Percentiles rank a stretch among this genome's conserved stretches.
These are phyloP conservation scores for Morus bassanus DNA, from an alignment of 2,797 vertebrate species.

Conservation along the genomic window DNA sequence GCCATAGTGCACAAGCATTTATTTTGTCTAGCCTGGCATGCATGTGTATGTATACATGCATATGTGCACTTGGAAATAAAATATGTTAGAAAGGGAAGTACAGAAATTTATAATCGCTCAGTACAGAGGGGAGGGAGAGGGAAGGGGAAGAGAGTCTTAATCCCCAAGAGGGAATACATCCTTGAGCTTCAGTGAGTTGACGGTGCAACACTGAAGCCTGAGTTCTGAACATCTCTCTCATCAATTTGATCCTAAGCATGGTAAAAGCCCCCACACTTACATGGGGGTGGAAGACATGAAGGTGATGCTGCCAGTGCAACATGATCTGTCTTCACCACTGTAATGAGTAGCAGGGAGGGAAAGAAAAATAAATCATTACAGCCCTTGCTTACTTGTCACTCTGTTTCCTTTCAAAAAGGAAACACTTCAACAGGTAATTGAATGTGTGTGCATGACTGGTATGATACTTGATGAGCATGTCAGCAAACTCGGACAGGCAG, in stretches of 20 bases:
- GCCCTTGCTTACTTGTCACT: not conserved
- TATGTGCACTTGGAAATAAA: not conserved
- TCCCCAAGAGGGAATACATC: not conserved
- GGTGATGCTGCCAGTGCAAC: not conserved
- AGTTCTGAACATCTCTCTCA: not conserved
- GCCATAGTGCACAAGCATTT: not conserved
- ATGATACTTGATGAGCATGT: not conserved
- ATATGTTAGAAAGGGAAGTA: not conserved
- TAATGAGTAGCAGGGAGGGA: not conserved
- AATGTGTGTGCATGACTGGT: not conserved
- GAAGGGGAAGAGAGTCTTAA: not conserved
- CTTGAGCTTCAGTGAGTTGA: not conserved
- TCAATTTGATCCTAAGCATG: not conserved
- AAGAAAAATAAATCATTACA: not conserved
- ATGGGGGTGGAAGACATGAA: not conserved
- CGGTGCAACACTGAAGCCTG: not conserved
- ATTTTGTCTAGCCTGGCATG: not conserved
- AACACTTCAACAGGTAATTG: not conserved
- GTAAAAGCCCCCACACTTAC: not conserved
- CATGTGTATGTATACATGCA: no score
- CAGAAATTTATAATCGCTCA: not conserved
- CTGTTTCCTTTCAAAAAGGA: not conserved
- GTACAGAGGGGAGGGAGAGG: not conserved
- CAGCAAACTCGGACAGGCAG: not conserved
- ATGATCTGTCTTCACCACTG: not conserved